Conservation (phyloP, 2,113 vertebrate genomes). For the Actinemys pallida region DNA sequence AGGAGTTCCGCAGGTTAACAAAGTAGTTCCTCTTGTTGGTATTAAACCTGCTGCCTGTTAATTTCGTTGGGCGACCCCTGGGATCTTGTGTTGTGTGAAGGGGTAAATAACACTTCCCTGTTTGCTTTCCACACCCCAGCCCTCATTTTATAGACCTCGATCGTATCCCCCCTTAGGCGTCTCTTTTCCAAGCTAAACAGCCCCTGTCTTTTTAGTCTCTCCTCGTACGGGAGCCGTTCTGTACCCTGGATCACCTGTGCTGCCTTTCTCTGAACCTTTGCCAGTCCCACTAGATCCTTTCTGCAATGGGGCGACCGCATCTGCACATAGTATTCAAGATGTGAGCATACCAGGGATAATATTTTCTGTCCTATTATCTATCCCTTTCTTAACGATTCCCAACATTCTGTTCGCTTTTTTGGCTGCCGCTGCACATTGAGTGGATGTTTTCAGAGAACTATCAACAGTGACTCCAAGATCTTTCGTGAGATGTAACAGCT, state of each 20-base stretch:
- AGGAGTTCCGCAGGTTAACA: not conserved
- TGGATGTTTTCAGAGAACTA: accelerated
- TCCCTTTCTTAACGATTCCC: not conserved
- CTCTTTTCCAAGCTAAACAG: not conserved
- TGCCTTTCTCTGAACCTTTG: not conserved
- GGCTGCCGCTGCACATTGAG: not conserved
- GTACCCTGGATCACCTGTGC: accelerated
- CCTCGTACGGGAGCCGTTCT: too few species aligned
- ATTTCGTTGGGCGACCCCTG: too few species aligned
- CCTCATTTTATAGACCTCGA: not conserved
- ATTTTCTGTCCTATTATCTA: not conserved
- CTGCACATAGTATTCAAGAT: accelerated
- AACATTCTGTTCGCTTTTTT: too few species aligned
- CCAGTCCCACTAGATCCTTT: not conserved
- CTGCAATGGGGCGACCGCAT: too few species aligned
- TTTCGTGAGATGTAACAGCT: too few species aligned
- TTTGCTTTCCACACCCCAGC: not conserved
- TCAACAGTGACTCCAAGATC: too few species aligned
- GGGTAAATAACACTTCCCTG: not conserved
- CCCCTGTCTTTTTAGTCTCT: accelerated
- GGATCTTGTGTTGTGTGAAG: not conserved
- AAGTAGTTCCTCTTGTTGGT: not conserved
- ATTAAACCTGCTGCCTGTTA: not conserved
- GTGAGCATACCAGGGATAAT: too few species aligned
- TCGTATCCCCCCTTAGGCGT: not conserved